Percentiles rank a stretch among this genome's conserved stretches.
Conservation (phyloP, 2,888 invertebrate genomes). For the Hoplodrina ambigua region DNA sequence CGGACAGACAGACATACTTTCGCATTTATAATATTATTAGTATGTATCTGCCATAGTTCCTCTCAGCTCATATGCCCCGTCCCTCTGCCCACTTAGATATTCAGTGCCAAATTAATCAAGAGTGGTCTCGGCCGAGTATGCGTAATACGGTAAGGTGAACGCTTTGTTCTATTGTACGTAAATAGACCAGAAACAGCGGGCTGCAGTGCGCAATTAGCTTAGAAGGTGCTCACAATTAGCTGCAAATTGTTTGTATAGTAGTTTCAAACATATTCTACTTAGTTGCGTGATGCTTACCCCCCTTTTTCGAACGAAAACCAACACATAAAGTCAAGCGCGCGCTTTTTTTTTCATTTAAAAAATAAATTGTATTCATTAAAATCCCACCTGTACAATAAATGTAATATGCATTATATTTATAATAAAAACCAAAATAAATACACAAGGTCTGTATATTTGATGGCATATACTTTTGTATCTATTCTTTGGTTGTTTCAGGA, state of each 20-base stretch:
- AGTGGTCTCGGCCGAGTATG: neutral
- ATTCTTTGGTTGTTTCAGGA: constrained; percentile 60
- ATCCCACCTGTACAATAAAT: constrained; percentile 66
- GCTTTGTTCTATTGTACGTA: constrained; percentile 3
- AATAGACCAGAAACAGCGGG: neutral
- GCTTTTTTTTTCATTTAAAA: too few species aligned
- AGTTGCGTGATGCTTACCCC: too few species aligned
- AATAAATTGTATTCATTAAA: too few species aligned
- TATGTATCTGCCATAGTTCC: too few species aligned
- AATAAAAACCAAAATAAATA: constrained; percentile 45
- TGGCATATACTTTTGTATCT: constrained; percentile 55
- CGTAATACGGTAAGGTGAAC: neutral
- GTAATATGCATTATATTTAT: constrained; percentile 65
- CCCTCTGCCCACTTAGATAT: neutral
- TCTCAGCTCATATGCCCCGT: neutral
- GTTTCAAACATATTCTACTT: too few species aligned
- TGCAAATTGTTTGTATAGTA: neutral
- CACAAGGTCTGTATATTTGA: constrained; percentile 62
- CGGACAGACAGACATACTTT: too few species aligned
- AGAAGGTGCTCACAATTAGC: too few species aligned
- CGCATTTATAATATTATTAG: too few species aligned
- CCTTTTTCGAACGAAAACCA: too few species aligned
- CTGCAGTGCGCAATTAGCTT: neutral
- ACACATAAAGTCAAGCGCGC: too few species aligned
- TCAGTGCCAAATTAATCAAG: neutral